Evolutionary conservation across 2,888 invertebrate species (phyloP), one percentile per base, ranked within the genome.

Genomic region (Amphipyra berbera): DNA sequence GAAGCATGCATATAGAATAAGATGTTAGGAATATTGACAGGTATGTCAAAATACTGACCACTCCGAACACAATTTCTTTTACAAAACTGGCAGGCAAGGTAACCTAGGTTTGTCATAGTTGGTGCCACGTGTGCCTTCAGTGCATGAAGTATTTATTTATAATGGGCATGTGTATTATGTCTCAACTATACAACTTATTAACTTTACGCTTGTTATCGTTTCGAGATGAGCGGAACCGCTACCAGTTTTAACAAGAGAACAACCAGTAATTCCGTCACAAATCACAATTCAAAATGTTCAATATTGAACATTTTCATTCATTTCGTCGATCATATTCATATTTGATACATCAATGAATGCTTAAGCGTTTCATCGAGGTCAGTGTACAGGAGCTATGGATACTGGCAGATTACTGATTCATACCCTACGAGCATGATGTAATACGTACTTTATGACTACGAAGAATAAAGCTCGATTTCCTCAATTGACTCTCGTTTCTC

Each of bases 1-100:
- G 46, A n/a, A 10, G n/a, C 30, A 38, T 35, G 13, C 12, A 37
- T 45, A 33, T 41, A 14, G 54, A 60, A 65, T 60, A 65, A 65
- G 60, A 55, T 71, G 55, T 55, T 48, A 33, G 37, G 44, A 21
- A 21, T 64, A 65, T 66, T 66, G 49, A 33, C 47, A 52, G 42
- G 35, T 66, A 48, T 12, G 40, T 44, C 35, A 55, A 58, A 57
- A 21, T 7, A 54, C 35, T 41, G 47, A 10, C 12, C 27, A 41
- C 13, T 30, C 5, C 1, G 49, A 50, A 50, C n/a, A 6, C n/a
- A 38, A 40, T 10, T 40, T 50, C 35, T 47, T 53, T 56, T 33
- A 21, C 21, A 37, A 1, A 14, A 38, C 14, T 44, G 13, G 15
- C 40, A 46, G 13, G 27, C 2, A 46, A 30, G 7, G 12, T n/a